These are phyloP conservation scores for Xenopus borealis DNA, from an alignment of 2,113 vertebrate species.

Conservation along the genomic window DNA sequence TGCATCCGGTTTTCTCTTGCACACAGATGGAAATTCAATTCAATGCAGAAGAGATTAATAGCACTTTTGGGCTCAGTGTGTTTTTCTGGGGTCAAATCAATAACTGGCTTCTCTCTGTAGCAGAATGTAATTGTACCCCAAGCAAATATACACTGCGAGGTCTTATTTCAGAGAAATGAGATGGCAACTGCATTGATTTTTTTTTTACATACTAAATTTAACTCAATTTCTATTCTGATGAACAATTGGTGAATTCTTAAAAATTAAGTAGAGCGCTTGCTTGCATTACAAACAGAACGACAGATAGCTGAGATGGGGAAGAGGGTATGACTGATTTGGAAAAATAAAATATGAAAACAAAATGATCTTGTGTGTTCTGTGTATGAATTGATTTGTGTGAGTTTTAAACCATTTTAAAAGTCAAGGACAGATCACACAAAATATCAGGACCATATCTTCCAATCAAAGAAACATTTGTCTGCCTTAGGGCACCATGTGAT, in stretches of 20 bases:
- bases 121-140: slow-evolving; percentile 62
- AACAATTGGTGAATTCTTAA: slow-evolving; percentile 39
- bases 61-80: slow-evolving; percentile 43
- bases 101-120: slow-evolving; percentile 63
- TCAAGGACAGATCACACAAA: slow-evolving; percentile 16
- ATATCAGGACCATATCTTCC: not conserved
- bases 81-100: slow-evolving; percentile 62
- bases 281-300: slow-evolving; percentile 52
- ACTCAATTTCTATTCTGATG: slow-evolving; percentile 51
- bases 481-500: not conserved
- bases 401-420: not conserved
- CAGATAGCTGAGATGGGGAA: slow-evolving; percentile 45
- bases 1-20: slow-evolving; percentile 28
- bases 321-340: slow-evolving; percentile 44
- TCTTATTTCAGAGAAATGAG: slow-evolving; percentile 59
- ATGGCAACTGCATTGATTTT: slow-evolving; percentile 61
- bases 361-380: slow-evolving; percentile 20
- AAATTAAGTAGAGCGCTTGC: slow-evolving; percentile 49
- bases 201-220: slow-evolving; percentile 56
- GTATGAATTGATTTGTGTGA: slow-evolving; percentile 12
- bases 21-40: slow-evolving; percentile 57
- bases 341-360: slow-evolving; percentile 20
- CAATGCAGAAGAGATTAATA: slow-evolving; percentile 55
- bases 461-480: not conserved
- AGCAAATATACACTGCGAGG: slow-evolving; percentile 59